These are phyloP conservation scores for Lepidonotus clava DNA, from an alignment of 2,888 invertebrate genomes.

Conservation along the genomic window DNA sequence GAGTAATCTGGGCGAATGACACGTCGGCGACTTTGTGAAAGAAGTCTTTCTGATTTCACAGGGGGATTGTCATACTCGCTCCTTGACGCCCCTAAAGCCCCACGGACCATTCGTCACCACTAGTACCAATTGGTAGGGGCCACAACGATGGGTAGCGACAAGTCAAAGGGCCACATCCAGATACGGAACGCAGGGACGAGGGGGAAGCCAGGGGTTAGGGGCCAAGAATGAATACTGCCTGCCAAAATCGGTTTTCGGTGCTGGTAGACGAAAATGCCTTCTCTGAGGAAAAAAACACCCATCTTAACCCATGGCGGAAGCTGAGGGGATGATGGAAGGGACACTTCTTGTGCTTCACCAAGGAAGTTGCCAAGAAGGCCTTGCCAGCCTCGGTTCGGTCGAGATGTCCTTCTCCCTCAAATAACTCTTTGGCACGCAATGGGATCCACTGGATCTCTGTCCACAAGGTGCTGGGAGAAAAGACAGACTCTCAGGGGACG, in stretches of 20 bases:
- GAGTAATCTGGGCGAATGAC: slow-evolving; percentile 3
- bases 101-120: background rate
- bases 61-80: background rate
- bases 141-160: background rate
- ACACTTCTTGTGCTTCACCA: background rate
- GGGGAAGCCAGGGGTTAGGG: too few species aligned
- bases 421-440: slow-evolving; percentile 7
- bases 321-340: background rate
- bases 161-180: background rate
- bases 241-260: too few species aligned
- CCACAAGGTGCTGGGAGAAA: background rate
- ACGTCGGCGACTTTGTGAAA: background rate
- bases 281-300: too few species aligned
- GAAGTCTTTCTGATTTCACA: background rate
- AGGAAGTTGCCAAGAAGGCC: slow-evolving; percentile 8
- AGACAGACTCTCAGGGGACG: background rate
- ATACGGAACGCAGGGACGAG: too few species aligned
- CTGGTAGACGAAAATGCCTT: too few species aligned
- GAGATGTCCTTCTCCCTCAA: background rate
- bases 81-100: background rate
- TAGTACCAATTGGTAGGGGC: background rate
- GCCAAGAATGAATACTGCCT: too few species aligned
- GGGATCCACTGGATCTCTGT: background rate
- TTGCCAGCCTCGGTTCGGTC: background rate
- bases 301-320: background rate